Conservation (phyloP, 23 tunicate genomes). For the Corella eumyota region DNA sequence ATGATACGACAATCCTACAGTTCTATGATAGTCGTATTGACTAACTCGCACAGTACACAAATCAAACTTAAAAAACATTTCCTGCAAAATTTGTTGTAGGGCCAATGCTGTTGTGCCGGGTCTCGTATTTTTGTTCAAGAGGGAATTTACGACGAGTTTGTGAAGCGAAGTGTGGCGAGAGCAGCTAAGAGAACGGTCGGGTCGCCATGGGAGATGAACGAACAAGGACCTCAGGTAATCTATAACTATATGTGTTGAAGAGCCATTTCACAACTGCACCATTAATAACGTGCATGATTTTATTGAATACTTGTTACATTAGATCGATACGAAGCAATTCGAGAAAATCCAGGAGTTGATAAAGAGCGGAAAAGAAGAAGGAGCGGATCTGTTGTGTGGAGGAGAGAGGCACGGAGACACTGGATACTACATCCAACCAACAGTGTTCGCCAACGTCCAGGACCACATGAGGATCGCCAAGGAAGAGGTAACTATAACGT, state of each 20-base stretch:
- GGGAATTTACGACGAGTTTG: slow-evolving; percentile 91
- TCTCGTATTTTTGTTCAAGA: slow-evolving; percentile 81
- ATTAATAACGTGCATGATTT: too few relatives aligned
- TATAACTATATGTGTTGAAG: too few relatives aligned
- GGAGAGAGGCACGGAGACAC: slow-evolving; percentile 70
- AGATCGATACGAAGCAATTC: slow-evolving; percentile 89
- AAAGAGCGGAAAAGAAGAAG: slow-evolving; percentile 78
- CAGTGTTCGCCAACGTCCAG: slow-evolving; percentile 86
- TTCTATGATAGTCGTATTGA: too few relatives aligned
- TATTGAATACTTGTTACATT: background rate
- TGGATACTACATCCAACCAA: slow-evolving; percentile 95
- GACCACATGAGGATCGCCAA: slow-evolving; percentile 91
- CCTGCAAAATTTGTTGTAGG: slow-evolving; percentile 25
- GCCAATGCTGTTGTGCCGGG: slow-evolving; percentile 94
- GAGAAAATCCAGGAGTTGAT: slow-evolving; percentile 72
- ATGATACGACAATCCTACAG: background rate
- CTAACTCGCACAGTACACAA: too few relatives aligned
- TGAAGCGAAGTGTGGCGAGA: slow-evolving; percentile 81
- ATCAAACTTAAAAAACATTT: too few relatives aligned
- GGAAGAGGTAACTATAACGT: slow-evolving; percentile 96
- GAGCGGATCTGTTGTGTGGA: slow-evolving; percentile 94
- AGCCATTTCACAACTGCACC: too few relatives aligned
- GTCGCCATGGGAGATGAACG: slow-evolving; percentile 59
- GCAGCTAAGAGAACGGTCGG: slow-evolving; percentile 83
- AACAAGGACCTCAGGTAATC: slow-evolving; percentile 94